These are phyloP conservation scores for Stenopsyche tienmushanensis DNA, from an alignment of 1,140 invertebrate species.

Conservation along the genomic window DNA sequence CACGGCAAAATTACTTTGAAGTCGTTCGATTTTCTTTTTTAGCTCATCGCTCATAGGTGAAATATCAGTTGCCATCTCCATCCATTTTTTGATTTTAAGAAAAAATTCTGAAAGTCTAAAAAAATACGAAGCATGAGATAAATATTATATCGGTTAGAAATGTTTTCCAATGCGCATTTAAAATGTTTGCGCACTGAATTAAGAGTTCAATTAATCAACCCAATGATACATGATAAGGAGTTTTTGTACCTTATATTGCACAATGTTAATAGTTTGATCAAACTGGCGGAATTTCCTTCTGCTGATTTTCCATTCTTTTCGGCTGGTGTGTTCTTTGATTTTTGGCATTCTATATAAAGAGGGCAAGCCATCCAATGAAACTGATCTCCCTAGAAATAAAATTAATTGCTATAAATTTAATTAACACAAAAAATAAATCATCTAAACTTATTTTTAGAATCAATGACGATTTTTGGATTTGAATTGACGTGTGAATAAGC, in stretches of 20 bases:
- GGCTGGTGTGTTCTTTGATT: not conserved
- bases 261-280: constrained; percentile 83
- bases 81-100: constrained; percentile 93
- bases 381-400: constrained; percentile 75
- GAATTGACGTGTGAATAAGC: too few relatives aligned
- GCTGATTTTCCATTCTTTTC: constrained; percentile 56
- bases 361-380: constrained; percentile 82
- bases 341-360: not conserved
- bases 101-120: constrained; percentile 92
- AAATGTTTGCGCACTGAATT: not conserved
- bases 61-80: constrained; percentile 94
- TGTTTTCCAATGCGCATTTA: constrained; percentile 1
- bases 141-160: constrained; percentile 11
- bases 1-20: constrained; percentile 93
- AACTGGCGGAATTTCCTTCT: constrained; percentile 89
- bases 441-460: too few relatives aligned
- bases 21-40: constrained; percentile 76
- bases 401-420: constrained; percentile 10
- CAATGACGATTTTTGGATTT: too few relatives aligned
- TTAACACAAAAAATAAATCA: too few relatives aligned
- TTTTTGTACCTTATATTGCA: constrained; percentile 85
- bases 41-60: constrained; percentile 84
- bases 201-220: too few relatives aligned
- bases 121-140: constrained; percentile 38
- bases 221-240: too few relatives aligned